Conservation (phyloP, 2,113 vertebrate species). For the Plotosus lineatus region DNA sequence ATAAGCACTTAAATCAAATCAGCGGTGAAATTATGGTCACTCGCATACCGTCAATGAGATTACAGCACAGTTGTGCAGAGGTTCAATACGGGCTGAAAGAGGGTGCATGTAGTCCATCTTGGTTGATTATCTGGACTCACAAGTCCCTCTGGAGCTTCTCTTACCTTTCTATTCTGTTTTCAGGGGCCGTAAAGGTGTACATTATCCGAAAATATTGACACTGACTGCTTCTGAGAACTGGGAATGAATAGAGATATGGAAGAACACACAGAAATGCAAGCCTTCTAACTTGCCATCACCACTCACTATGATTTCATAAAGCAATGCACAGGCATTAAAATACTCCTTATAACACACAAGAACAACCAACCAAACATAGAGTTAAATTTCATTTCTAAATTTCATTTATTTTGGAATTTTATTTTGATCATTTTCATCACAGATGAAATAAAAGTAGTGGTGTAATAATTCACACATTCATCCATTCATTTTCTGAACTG, state of each 20-base stretch:
- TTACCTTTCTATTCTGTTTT: conserved; percentile 28
- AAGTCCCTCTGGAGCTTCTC: conserved; percentile 41
- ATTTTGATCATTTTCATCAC: neutral
- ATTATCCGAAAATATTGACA: neutral
- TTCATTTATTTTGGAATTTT: neutral
- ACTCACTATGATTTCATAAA: neutral
- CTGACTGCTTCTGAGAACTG: neutral
- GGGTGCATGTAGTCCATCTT: conserved; percentile 65
- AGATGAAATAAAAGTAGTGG: neutral
- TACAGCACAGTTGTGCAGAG: conserved; percentile 65
- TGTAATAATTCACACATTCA: neutral
- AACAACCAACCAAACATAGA: neutral
- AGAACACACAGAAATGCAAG: neutral
- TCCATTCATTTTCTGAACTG: too few relatives aligned
- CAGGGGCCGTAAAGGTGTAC: conserved; percentile 31
- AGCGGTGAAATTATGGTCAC: conserved; percentile 74
- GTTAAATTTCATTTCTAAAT: neutral
- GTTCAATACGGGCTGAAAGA: conserved; percentile 58
- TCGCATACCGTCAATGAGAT: conserved; percentile 68
- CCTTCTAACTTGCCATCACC: neutral
- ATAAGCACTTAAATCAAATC: conserved; percentile 74
- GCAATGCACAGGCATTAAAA: neutral
- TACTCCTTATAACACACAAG: neutral
- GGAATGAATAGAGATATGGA: conserved; percentile 1
- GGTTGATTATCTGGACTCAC: conserved; percentile 58